Evolutionary conservation across 2,888 invertebrate species (phyloP), one percentile per base, ranked within the genome.

Genomic region (Volucella inflata): DNA sequence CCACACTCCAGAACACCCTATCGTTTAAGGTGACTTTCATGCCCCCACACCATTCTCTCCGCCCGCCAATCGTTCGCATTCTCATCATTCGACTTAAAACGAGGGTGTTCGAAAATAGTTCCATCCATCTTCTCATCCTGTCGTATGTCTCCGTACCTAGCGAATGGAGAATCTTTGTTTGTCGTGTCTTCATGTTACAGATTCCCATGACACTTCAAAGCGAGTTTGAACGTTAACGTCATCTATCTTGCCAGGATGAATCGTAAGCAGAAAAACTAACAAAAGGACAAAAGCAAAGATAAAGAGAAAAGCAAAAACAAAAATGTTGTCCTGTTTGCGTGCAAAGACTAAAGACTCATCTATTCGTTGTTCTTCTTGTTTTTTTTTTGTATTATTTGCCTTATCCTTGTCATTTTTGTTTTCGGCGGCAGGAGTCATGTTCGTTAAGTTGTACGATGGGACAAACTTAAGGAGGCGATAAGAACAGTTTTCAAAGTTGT

Each of bases 121-220:
- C 60, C 17, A 30, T 50, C 21, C 60, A 21, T 44, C 44, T 30
- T 44, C 30, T 12, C 21, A 21, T 51, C 6, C 17, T 51, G 38
- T 46, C 16, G 14, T 59, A 38, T 53, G 8, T 64, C 30, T 46
- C 62, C 46, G 16, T 68, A 30, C 48, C 40, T 30, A 12, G 64
- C 44, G 59, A 76, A 14, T 17, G 3, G 14, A 50, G 55, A 75
- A 76, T 71, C 67, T 60, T 77, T 82, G 71, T 77, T 76, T 77
- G 77, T 76, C 65, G 65, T 30, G 30, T 77, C 53, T 81, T 65
- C 76, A 38, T 81, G 81, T 71, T 76, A 77, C 82, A 71, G 82
- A 82, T 82, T 82, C 82, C 82, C 77, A 72, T 55, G 82, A 67
- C 62, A 77, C 71, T 82, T 82, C 72, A 82, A 67, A 55, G 53